Base-by-base conservation (phyloP, 1,140 invertebrate species). In the Sipha flava region DNA sequence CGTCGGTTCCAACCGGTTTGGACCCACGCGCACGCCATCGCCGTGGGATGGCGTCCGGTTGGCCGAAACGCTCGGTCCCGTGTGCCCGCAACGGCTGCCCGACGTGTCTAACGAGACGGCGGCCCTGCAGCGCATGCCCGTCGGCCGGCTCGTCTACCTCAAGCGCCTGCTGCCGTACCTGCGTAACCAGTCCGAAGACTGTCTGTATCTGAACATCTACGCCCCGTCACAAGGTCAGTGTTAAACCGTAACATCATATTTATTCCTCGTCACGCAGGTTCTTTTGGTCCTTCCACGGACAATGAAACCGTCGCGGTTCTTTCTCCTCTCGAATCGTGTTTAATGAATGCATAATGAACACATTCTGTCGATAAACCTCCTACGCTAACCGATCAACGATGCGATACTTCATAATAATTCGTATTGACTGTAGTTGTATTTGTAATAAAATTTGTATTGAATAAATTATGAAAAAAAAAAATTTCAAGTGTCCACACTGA, bases 171-270 rank as follows among this genome's bases (percentile, higher is more conserved):
- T 94, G 81, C 94, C 94, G 9, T 91, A 92, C 85, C 87, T 98
- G 79, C 90, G 90, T 83, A 94, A 97, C 84, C 95, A 98, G 85
- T 95, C 92, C 82, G 97, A 98, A 87, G 97, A 98, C 86, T 98
- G 97, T 84, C 89, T 98, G 29, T 97, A 97, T 85, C 89, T 98
- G 83, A 98, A 98, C 85, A 93, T 98, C 82, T 98, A 95, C 85
- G 92, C 94, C 12, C 96, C 96, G 3, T 91, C 93, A 6, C 92
- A 93, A 90, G 95, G 96, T 97, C 87, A 90, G 93, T 45, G 54
- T 31, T 2, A 59, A 10, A 12, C 18, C 9, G 12, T 37, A 23
- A 34, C 18, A 31, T 29, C 29, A 7, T 80, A 9, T 7, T 43
- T 43, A 43, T 43, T 43, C n/a, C n/a, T 43, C 40, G 40, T 43